Evolutionary conservation across 92 coral and sea anemone genomes (phyloP).

Genomic region (Epizoanthus illoricatus): DNA sequence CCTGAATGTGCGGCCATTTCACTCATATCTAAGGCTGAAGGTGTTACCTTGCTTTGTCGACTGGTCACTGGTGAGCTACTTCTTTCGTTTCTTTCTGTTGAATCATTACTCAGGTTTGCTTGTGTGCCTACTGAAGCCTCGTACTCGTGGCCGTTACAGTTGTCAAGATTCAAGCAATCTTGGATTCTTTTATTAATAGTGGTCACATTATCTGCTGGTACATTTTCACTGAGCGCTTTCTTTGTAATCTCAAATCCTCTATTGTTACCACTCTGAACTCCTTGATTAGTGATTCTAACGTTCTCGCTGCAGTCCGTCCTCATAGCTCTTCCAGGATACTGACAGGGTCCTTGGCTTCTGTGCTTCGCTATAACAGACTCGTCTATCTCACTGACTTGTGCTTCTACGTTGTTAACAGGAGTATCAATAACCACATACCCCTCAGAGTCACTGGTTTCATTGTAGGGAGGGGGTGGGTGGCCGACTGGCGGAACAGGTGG

Average conservation of each 20-base stretch:
- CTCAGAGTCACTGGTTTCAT: background rate
- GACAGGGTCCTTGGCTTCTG: background rate
- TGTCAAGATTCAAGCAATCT: background rate
- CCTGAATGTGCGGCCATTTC: background rate
- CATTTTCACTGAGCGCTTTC: background rate
- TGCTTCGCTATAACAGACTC: background rate
- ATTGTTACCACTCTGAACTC: background rate
- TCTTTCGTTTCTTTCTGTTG: background rate
- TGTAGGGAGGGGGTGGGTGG: background rate
- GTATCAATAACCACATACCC: slow-evolving; percentile 8
- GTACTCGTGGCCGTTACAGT: background rate
- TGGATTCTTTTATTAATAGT: background rate
- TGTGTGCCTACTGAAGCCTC: background rate
- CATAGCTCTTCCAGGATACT: background rate
- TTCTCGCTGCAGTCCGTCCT: background rate
- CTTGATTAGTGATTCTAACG: background rate
- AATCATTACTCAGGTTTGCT: background rate
- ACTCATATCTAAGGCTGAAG: background rate
- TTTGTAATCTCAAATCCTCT: background rate
- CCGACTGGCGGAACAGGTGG: background rate
- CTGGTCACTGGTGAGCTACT: background rate
- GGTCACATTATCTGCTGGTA: background rate
- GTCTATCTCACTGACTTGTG: background rate
- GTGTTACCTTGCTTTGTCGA: background rate
- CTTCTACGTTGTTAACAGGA: background rate